phyloP scores from a whole-genome alignment of 2,113 vertebrate genomes.

The Tretioscincus oriximinensis region DNA sequence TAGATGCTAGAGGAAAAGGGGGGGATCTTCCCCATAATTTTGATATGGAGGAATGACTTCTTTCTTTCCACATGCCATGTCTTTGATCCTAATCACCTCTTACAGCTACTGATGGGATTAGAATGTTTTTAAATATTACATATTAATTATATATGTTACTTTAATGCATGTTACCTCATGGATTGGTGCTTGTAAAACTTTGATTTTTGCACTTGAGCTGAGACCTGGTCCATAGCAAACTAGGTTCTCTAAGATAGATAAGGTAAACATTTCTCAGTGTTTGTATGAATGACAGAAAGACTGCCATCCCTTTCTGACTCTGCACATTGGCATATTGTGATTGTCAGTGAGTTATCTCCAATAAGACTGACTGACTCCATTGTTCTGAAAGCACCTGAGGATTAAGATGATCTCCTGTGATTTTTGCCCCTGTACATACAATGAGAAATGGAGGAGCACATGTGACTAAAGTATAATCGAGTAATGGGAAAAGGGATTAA shows the following conservation, averaged over 20 bases:
- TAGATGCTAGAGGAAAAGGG: background rate
- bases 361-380: conserved; percentile 54
- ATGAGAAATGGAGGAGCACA: conserved; percentile 33
- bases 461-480: conserved; percentile 52
- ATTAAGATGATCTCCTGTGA: conserved; percentile 63
- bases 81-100: background rate
- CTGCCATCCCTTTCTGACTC: conserved; percentile 20
- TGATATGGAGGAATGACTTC: background rate
- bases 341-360: conserved; percentile 47
- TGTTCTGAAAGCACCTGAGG: conserved; percentile 53
- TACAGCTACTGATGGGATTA: no score
- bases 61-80: background rate
- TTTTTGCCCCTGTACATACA: conserved; percentile 63
- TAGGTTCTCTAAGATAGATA: conserved; percentile 26
- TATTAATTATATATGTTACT: no score
- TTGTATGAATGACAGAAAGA: conserved; percentile 29
- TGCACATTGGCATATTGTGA: conserved; percentile 39
- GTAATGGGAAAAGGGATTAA: conserved; percentile 58
- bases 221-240: no score
- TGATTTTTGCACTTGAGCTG: no score
- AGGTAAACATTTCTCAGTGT: conserved; percentile 26
- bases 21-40: no score
- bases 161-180: no score
- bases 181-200: no score
- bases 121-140: no score